Evolutionary conservation across 2,888 invertebrate genomes (phyloP).

Genomic region (Polydrusus pterygomalis): DNA sequence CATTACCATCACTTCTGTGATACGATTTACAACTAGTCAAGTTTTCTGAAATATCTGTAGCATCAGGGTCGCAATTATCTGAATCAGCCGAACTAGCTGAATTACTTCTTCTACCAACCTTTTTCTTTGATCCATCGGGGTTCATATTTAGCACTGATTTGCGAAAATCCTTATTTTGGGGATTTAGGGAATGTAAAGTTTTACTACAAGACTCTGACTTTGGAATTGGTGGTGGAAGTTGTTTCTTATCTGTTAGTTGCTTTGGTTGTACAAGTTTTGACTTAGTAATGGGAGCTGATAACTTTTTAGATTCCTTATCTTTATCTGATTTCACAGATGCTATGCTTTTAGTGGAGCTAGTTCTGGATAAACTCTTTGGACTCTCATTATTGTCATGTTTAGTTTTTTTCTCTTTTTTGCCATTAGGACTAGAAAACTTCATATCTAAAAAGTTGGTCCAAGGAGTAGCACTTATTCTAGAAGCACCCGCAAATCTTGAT

Average conservation of each 20-base stretch:
- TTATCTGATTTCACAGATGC: slow-evolving; percentile 62
- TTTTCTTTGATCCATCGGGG: slow-evolving; percentile 69
- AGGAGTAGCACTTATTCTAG: slow-evolving; percentile 74
- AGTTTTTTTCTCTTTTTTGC: slow-evolving; percentile 56
- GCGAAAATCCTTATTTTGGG: slow-evolving; percentile 82
- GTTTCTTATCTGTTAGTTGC: slow-evolving; percentile 63
- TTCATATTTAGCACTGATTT: slow-evolving; percentile 84
- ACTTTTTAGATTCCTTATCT: slow-evolving; percentile 62
- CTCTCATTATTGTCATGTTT: slow-evolving; percentile 67
- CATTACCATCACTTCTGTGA: slow-evolving; percentile 61
- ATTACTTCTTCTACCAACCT: slow-evolving; percentile 71
- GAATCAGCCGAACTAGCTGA: slow-evolving; percentile 73
- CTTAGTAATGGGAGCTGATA: slow-evolving; percentile 59
- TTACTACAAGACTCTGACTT: slow-evolving; percentile 68
- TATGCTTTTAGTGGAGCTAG: slow-evolving; percentile 72
- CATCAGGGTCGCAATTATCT: slow-evolving; percentile 71
- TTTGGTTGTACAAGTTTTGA: slow-evolving; percentile 63
- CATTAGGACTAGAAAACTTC: slow-evolving; percentile 71
- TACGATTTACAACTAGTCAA: slow-evolving; percentile 66
- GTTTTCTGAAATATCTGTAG: slow-evolving; percentile 68
- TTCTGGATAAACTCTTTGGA: slow-evolving; percentile 69
- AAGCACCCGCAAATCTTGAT: slow-evolving; percentile 79
- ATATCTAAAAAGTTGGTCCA: slow-evolving; percentile 79
- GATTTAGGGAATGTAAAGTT: slow-evolving; percentile 69
- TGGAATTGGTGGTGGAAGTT: slow-evolving; percentile 72